Conservation (phyloP, 2,113 vertebrate species). For the Hemiscyllium ocellatum region DNA sequence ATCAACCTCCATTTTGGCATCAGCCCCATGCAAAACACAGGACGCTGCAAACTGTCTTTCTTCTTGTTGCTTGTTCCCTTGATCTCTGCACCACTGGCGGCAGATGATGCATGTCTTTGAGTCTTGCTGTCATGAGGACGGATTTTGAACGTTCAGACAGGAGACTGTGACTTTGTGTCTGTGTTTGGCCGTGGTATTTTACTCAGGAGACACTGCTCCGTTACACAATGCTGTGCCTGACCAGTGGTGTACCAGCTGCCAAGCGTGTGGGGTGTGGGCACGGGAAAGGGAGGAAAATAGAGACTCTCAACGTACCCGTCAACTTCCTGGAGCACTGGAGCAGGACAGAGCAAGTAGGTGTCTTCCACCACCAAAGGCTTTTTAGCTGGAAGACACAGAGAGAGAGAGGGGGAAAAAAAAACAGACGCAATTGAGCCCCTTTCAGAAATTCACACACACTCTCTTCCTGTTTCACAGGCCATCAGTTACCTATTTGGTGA, state of each 20-base stretch:
- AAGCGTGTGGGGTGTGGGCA: neutral
- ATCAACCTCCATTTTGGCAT: too few species aligned
- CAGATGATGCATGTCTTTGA: too few species aligned
- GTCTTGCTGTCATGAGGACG: too few species aligned
- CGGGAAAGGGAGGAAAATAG: neutral
- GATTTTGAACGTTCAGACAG: too few species aligned
- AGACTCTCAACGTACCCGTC: slow-evolving; percentile 74
- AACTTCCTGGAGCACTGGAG: slow-evolving; percentile 81
- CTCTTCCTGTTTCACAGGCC: too few species aligned
- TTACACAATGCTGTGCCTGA: neutral
- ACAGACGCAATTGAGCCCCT: too few species aligned
- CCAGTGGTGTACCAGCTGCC: neutral
- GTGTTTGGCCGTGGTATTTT: neutral
- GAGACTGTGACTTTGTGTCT: too few species aligned
- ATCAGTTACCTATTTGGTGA: neutral
- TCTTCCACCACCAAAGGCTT: slow-evolving; percentile 89
- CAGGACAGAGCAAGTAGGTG: slow-evolving; percentile 88
- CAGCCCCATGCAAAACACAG: too few species aligned
- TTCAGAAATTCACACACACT: neutral
- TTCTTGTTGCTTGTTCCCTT: too few species aligned
- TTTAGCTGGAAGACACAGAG: slow-evolving; percentile 61
- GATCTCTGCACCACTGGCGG: too few species aligned
- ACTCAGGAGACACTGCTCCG: neutral
- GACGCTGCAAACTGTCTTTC: too few species aligned
- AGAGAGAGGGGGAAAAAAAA: neutral